Evolutionary conservation across 2,797 vertebrate genomes (phyloP).

Genomic region (Sternotherus odoratus): DNA sequence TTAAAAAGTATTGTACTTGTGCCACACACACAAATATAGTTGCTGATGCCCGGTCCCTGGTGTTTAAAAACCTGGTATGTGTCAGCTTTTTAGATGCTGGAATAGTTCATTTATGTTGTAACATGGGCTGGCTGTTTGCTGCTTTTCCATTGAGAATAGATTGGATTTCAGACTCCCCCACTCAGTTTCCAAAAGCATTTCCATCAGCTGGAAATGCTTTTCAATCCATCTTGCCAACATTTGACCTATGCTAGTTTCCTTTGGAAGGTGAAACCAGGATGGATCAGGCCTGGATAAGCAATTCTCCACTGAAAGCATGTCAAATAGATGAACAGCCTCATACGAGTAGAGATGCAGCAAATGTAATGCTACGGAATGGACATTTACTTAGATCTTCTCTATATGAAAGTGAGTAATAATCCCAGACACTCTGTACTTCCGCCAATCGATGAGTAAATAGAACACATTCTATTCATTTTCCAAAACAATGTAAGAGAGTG

Average conservation of each 20-base stretch:
- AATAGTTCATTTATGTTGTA: conserved; percentile 47
- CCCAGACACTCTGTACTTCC: conserved; percentile 25
- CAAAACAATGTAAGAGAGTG: conserved; percentile 13
- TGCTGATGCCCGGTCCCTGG: neutral
- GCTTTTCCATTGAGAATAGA: conserved; percentile 52
- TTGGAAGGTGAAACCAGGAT: conserved; percentile 76
- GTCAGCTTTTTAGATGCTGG: conserved; percentile 32
- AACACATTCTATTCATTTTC: conserved; percentile 26
- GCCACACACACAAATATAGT: neutral
- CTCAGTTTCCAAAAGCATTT: conserved; percentile 70
- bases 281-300: conserved; percentile 72
- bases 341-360: conserved; percentile 28
- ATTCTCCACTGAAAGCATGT: conserved; percentile 70
- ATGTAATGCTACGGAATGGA: conserved; percentile 18
- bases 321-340: conserved; percentile 56
- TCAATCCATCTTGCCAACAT: conserved; percentile 76
- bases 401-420: conserved; percentile 40
- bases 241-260: conserved; percentile 75
- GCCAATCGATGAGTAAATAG: neutral
- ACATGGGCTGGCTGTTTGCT: conserved; percentile 43
- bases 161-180: conserved; percentile 72
- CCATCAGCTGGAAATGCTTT: conserved; percentile 79
- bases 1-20: neutral
- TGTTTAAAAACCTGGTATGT: conserved; percentile 26
- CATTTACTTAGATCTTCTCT: conserved; percentile 31